A percentile compares a stretch with the other conserved stretches of the same genome.
Conservation (phyloP, 2,888 invertebrate genomes). For the Mesoligia furuncula region DNA sequence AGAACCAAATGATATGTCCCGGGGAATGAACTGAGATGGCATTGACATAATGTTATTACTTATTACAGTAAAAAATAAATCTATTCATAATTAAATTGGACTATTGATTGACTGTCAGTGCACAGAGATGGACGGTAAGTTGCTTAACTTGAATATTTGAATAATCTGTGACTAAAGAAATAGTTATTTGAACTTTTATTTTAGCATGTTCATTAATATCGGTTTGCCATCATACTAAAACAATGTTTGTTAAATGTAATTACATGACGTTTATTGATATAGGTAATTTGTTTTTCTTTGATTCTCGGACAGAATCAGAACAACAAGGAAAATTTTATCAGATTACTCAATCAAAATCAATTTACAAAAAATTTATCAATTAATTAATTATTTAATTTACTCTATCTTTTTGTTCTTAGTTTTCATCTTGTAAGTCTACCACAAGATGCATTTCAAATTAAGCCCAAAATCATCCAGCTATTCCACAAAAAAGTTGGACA, state of each 20-base stretch:
- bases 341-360: too few species aligned
- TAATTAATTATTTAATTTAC: not conserved
- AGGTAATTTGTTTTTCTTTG: not conserved
- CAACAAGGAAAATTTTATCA: not conserved
- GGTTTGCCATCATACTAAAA: not conserved
- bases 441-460: not conserved
- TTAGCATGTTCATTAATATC: not conserved
- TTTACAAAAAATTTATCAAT: too few species aligned
- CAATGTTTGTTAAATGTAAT: not conserved
- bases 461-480: not conserved
- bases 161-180: not conserved
- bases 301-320: not conserved
- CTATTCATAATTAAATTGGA: conserved; percentile 68
- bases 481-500: not conserved
- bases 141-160: conserved; percentile 29
- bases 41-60: conserved; percentile 55
- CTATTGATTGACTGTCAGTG: conserved; percentile 62
- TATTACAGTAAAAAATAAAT: conserved; percentile 56
- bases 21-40: conserved; percentile 50
- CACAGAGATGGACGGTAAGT: conserved; percentile 6
- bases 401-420: not conserved
- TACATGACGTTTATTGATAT: not conserved
- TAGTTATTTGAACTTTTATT: not conserved
- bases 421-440: not conserved
- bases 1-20: conserved; percentile 17